Evolutionary conservation across 2,888 invertebrate species (phyloP).

Genomic region (Sabellastarte sp.): DNA sequence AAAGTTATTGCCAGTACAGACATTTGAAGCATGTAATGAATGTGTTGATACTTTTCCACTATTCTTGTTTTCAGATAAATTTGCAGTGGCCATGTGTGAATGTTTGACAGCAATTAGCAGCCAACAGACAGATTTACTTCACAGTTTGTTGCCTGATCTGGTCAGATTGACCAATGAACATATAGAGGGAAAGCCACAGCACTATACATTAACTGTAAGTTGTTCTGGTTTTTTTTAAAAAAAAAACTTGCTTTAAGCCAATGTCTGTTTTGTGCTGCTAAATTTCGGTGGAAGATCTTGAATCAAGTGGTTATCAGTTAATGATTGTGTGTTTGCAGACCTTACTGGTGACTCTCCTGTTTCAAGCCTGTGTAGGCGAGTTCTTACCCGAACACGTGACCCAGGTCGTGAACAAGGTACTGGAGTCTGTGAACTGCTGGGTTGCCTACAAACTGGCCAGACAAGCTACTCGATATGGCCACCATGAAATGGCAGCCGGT

Average conservation of each 20-base stretch:
- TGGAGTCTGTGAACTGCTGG: conserved; percentile 67
- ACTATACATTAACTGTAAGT: too few relatives aligned
- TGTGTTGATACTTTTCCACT: neutral
- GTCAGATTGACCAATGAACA: conserved; percentile 19
- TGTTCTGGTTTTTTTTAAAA: too few relatives aligned
- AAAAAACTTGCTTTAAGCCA: too few relatives aligned
- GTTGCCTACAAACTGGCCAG: conserved; percentile 75
- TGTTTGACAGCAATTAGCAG: conserved; percentile 76
- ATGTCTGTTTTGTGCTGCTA: too few relatives aligned
- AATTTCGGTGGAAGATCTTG: too few relatives aligned
- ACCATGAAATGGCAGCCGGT: conserved; percentile 71
- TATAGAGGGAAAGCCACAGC: too few relatives aligned
- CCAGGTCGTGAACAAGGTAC: conserved; percentile 36
- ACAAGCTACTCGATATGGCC: conserved; percentile 79
- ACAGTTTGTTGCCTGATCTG: conserved; percentile 65
- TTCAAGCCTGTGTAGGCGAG: conserved; percentile 66
- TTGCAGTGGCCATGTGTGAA: conserved; percentile 67
- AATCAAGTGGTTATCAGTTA: too few relatives aligned
- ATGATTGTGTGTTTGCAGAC: too few relatives aligned
- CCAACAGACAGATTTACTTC: conserved; percentile 65
- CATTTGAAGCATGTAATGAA: neutral
- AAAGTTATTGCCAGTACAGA: too few relatives aligned
- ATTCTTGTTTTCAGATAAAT: conserved; percentile 22
- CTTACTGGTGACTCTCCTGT: conserved; percentile 63
- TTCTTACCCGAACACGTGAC: neutral